A percentile compares a stretch with the other conserved stretches of the same genome.
phyloP scores from a whole-genome alignment of 2,113 vertebrate genomes.

The Chrysemys picta region DNA sequence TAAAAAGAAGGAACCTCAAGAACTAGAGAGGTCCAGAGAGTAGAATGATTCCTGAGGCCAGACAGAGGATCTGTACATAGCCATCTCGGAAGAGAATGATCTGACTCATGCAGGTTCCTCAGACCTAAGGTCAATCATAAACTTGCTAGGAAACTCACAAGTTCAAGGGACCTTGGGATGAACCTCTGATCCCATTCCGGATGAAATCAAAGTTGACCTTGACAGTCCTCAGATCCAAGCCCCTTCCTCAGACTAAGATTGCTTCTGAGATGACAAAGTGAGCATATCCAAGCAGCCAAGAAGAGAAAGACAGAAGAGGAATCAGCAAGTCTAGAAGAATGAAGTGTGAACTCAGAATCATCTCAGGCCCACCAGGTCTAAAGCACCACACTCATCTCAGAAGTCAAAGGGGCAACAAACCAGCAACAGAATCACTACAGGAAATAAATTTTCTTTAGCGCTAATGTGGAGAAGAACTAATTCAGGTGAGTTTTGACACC shows the following conservation, averaged over 20 bases:
- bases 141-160: neutral
- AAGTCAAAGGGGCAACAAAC: neutral
- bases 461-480: neutral
- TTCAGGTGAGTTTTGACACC: neutral
- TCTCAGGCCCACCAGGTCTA: neutral
- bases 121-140: neutral
- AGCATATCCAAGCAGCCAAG: neutral
- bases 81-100: neutral
- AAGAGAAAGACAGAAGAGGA: neutral
- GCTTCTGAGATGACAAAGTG: neutral
- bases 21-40: slow-evolving; percentile 13
- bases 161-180: neutral
- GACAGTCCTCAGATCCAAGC: neutral
- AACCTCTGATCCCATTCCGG: neutral
- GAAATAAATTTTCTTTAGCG: neutral
- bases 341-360: neutral
- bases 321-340: neutral
- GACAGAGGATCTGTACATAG: neutral
- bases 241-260: neutral
- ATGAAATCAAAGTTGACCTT: neutral
- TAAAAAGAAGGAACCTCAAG: neutral
- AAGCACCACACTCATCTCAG: neutral
- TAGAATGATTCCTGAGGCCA: neutral
- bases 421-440: neutral
- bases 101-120: neutral